Evolutionary conservation across 1,140 invertebrate genomes (phyloP), one percentile per base, ranked within the genome.

Genomic region (Drosophila murphyi): DNA sequence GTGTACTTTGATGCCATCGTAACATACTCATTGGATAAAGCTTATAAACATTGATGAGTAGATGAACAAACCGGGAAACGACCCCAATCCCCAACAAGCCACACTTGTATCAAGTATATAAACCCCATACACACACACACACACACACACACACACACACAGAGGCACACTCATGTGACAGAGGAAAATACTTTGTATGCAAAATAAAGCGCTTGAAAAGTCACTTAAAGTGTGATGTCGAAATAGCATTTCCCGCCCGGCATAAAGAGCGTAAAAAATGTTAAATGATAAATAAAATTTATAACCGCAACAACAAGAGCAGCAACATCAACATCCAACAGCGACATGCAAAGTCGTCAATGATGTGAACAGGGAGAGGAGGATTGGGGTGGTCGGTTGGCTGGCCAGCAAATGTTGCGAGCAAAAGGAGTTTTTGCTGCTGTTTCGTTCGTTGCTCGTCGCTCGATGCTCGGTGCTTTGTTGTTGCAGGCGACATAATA

Each of bases 211-310:
- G 82, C 85, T 88, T 89, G 61, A 85, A 89, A 89, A 87, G 80
- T 89, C 85, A 85, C 72, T 89, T 89, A 81, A 89, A 89, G 75
- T 89, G 75, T 85, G 80, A 74, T 72, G 76, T 68, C 54, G 41
- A 32, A 20, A 20, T 20, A 20, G 20, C 20, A 20, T 20, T 20
- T 28, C 34, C 39, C n/a, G 32, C 51, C 8, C 60, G 69, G 78
- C 85, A 89, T 80, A 88, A 88, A 85, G 78, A 89, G 73, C 85
- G 85, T 88, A 89, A 89, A 89, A 88, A 89, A 89, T 89, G 78
- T 85, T 89, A 89, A 89, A 89, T 89, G 85, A 89, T 89, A 89
- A 89, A 89, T 89, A 89, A 89, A 89, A 89, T 89, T 89, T 89
- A 85, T 86, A 89, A 89, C 85, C 85, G 71, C 85, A 89, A 89